phyloP scores from a whole-genome alignment of 2,113 vertebrate species.

The Eonycteris spelaea region DNA sequence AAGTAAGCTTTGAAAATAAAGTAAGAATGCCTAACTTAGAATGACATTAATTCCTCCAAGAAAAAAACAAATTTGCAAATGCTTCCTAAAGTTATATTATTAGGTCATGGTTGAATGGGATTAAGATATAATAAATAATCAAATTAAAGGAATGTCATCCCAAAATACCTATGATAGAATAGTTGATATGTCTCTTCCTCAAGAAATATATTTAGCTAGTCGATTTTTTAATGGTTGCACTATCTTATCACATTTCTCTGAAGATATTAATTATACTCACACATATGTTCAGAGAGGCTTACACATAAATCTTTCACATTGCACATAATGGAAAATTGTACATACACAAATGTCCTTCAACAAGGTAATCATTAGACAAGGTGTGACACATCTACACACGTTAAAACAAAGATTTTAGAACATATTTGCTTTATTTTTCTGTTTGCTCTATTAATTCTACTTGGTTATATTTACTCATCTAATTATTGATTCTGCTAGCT shows the following conservation, averaged over 20 bases:
- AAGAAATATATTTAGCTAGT: not conserved
- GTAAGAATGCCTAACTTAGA: not conserved
- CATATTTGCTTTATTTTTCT: not conserved
- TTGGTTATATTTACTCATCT: not conserved
- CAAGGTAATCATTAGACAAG: not conserved
- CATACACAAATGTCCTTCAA: not conserved
- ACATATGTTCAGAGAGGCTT: not conserved
- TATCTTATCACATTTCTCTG: not conserved
- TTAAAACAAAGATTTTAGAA: not conserved
- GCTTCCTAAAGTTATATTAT: not conserved
- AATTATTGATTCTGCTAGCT: not conserved
- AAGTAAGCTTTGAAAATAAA: not conserved
- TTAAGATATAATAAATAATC: not conserved
- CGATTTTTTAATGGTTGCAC: not conserved
- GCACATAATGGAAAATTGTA: not conserved
- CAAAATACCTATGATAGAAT: not conserved
- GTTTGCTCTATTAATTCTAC: not conserved
- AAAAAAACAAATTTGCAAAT: not conserved
- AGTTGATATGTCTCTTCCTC: not conserved
- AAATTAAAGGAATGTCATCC: not conserved
- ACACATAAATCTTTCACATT: not conserved
- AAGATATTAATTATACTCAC: not conserved
- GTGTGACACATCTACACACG: not conserved
- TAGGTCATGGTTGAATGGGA: not conserved
- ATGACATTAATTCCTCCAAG: not conserved